A percentile compares a stretch with the other conserved stretches of the same genome.
Conservation (phyloP, 2,888 invertebrate species). For the Anaspis maculata region DNA sequence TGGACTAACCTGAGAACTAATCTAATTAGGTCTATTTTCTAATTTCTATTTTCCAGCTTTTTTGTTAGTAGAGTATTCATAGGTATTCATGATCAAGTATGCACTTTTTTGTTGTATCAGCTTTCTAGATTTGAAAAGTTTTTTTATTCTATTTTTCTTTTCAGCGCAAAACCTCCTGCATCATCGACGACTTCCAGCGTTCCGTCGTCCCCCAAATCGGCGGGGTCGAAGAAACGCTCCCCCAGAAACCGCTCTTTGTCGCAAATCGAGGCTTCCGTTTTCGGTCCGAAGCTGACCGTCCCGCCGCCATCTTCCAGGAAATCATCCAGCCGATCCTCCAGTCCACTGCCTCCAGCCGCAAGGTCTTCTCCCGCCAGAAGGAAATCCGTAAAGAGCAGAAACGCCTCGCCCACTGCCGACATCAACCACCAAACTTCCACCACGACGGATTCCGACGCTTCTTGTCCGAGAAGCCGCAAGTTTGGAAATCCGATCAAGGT, state of each 20-base stretch:
- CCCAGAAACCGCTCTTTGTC: constrained; percentile 10
- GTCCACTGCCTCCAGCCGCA: constrained; percentile 1
- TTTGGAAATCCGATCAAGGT: constrained; percentile 32
- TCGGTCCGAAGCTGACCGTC: constrained; percentile 14
- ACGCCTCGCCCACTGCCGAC: not conserved
- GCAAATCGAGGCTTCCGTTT: constrained; percentile 14
- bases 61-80: too few relatives aligned
- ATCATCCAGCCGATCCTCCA: not conserved
- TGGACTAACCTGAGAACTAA: too few relatives aligned
- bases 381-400: not conserved
- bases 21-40: too few relatives aligned
- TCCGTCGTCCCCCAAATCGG: constrained; percentile 1
- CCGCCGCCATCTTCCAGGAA: not conserved
- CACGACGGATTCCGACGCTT: constrained; percentile 7
- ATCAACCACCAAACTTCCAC: constrained; percentile 4
- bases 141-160: too few relatives aligned
- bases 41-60: too few relatives aligned
- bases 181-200: not conserved
- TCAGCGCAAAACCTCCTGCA: not conserved
- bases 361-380: not conserved
- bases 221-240: not conserved
- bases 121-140: too few relatives aligned
- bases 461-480: constrained; percentile 8
- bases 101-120: too few relatives aligned
- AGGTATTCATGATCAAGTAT: too few relatives aligned